These are phyloP conservation scores for Scolanthus callimorphus DNA, from an alignment of 92 coral and sea anemone species.

Conservation along the genomic window DNA sequence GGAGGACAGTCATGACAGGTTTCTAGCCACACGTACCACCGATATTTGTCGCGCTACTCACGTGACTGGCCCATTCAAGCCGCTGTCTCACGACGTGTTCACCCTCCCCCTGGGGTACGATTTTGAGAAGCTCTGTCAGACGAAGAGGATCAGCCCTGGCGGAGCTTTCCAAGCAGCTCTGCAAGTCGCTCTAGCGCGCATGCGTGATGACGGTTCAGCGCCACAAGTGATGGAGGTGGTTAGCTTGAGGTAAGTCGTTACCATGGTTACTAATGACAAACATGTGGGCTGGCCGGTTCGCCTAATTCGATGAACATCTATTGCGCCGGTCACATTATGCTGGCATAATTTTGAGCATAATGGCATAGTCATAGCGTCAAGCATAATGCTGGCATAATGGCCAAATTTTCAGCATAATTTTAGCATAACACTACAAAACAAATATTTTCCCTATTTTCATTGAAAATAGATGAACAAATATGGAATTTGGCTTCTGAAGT, in stretches of 20 bases:
- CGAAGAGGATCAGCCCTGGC: slow-evolving; percentile 47
- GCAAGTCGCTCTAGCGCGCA: slow-evolving; percentile 62
- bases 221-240: slow-evolving; percentile 57
- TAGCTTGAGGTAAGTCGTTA: slow-evolving; percentile 68
- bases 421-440: too few relatives aligned
- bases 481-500: too few relatives aligned
- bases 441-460: too few relatives aligned
- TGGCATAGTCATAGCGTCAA: too few relatives aligned
- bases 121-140: slow-evolving; percentile 45
- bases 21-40: slow-evolving; percentile 34
- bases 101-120: slow-evolving; percentile 42
- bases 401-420: too few relatives aligned
- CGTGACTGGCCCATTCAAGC: slow-evolving; percentile 50
- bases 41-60: slow-evolving; percentile 24
- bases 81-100: slow-evolving; percentile 53
- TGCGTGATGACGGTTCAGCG: slow-evolving; percentile 36
- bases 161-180: slow-evolving; percentile 72
- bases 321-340: too few relatives aligned
- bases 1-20: slow-evolving; percentile 53
- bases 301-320: too few relatives aligned
- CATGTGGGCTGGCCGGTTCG: too few relatives aligned
- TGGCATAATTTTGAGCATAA: too few relatives aligned
- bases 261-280: too few relatives aligned
- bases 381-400: too few relatives aligned
- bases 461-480: too few relatives aligned